Evolutionary conservation across 1,140 invertebrate genomes (phyloP), one percentile per base, ranked within the genome.

Genomic region (Tetramorium alpestre): DNA sequence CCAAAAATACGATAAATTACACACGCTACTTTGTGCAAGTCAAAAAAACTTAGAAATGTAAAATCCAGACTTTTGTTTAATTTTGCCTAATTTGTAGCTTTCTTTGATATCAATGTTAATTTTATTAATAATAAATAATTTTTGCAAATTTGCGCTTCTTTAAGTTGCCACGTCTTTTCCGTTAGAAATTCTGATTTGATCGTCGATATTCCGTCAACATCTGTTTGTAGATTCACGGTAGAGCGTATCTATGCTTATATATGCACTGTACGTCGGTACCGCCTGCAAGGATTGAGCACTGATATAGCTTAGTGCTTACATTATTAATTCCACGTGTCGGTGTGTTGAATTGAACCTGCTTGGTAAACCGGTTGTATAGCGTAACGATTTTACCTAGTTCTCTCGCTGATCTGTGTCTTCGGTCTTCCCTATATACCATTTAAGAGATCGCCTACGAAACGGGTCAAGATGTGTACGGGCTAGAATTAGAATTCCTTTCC

Each of bases 241-340:
- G 65, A 86, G 56, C 54, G 67, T 88, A 80, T 88, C 85, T 86
- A n/a, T 28, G 76, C 77, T 81, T 65, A 47, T 88, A 73, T 82
- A 81, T 82, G 70, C 85, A 87, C 62, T 87, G 85, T 76, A 87
- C 54, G 47, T 41, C 62, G 49, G 51, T 82, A 58, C 47, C 69
- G 60, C 33, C 70, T 80, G 75, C 64, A 87, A 76, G 86, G 87
- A 89, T 80, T 58, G 85, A 73, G 47, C 11, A 69, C 47, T 51
- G 69, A 72, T 58, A 54, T 78, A 86, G 38, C 44, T 65, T 54
- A 60, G 22, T 87, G 69, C 80, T 64, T 90, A 80, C 88, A 89
- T 87, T 87, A 89, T 89, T 89, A 89, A 89, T 89, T 82, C 72
- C 85, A 67, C 49, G 72, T 64, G 78, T 76, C 72, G 64, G 62